Base-by-base conservation (phyloP, 2,888 invertebrate genomes). In the Tinea trinotella region DNA sequence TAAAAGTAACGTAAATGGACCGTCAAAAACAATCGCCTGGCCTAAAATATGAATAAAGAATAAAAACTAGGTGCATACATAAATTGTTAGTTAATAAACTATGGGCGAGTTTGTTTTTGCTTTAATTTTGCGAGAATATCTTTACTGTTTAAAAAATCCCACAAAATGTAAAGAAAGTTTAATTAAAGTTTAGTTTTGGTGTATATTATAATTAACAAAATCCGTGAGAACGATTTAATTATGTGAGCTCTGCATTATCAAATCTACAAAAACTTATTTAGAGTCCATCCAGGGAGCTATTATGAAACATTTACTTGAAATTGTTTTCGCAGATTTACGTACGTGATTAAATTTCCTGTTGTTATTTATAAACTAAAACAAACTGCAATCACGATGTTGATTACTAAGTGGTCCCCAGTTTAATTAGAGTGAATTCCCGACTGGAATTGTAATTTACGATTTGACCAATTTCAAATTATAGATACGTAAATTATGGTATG, bases 361-460 rank as follows among this genome's bases (percentile, higher is more conserved):
- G 30, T n/a, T 46, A 46, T 46, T 46, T 19, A 40, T 40, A 13
- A 19, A 19, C 50, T 22, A 15, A 49, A 55, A 55, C 48, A 36
- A 56, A 56, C 53, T 49, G 49, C 35, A 53, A 49, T 53, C 56
- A 24, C 15, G 40, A 30, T 34, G 53, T 35, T 56, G 56, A 56
- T 56, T 56, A 48, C 56, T 56, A 56, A 54, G 49, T 54, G 56
- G 50, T 54, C 54, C 56, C 52, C 19, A 44, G 54, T 56, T 54
- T 52, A 56, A 54, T 56, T 54, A 54, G 49, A 56, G 6, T 30
- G 54, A 19, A 22, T 22, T 30, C 30, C 49, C 40, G 54, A 9
- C 9, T 22, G 54, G 19, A 15, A 10, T n/a, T 54, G 49, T 56
- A 55, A 55, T 55, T 55, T 55, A 55, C 55, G 55, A 55, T 52